Base-by-base conservation (phyloP, 2,888 invertebrate species). In the Andrena hattorfiana region DNA sequence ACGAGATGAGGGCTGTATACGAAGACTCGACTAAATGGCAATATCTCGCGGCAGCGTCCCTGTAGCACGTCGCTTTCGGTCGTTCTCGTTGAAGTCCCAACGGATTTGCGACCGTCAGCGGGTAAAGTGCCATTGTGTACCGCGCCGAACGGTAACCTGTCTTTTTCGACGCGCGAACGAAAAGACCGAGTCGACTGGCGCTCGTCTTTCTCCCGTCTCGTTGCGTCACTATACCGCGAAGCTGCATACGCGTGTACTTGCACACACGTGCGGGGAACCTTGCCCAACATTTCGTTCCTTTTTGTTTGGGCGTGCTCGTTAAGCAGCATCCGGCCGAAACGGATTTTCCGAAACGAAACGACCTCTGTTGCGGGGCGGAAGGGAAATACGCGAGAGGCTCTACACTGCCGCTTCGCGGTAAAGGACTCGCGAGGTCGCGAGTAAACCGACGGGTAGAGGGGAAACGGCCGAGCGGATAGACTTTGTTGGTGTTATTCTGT, bases 261-360 rank as follows among this genome's bases (percentile, higher is more conserved):
- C 72, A 66, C 32, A 62, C 86, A 87, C 81, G 86, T 88, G 87
- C 72, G 79, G 35, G 77, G 84, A 82, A 77, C 56, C 63, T 74
- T 72, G 26, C 69, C 56, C 63, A 76, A 75, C 62, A 48, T 62
- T 26, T 69, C 60, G 66, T 54, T 71, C 67, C 49, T 63, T 71
- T 80, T 73, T 69, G 66, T 69, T 73, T 54, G 23, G 51, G 26
- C 26, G 20, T 26, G 23, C 20, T 63, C 69, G 74, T 63, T 83
- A 69, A 77, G 20, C 66, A 48, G n/a, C 8, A 1, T 30, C 30
- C 42, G 51, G 7, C 0, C 26, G 48, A 20, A 62, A 32, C 20
- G 20, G 4, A 23, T 54, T 68, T 56, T 80, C 63, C 28, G 3
- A 20, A 71, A 30, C 2, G 42, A 28, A 35, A 42, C 28, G 49